Conservation (phyloP, 2,797 vertebrate species). For the Phrynocephalus guinanensis region DNA sequence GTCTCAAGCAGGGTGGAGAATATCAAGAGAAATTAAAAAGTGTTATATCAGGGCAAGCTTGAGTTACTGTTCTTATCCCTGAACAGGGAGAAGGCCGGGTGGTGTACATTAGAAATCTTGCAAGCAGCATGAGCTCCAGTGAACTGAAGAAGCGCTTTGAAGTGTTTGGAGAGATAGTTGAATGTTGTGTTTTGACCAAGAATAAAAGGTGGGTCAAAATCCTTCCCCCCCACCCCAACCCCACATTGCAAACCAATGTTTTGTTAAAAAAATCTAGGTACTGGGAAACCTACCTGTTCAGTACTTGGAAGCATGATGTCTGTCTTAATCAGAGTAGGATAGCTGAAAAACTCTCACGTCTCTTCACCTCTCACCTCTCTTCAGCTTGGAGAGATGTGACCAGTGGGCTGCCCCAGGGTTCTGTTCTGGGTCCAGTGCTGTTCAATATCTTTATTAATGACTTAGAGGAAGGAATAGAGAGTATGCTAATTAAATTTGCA, state of each 20-base stretch:
- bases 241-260: background rate
- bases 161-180: conserved; percentile 92
- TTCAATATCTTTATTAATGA: too few relatives aligned
- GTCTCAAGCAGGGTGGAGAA: rapidly evolving
- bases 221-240: background rate
- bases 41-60: background rate
- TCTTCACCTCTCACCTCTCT: too few relatives aligned
- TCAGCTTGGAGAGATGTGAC: too few relatives aligned
- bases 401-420: too few relatives aligned
- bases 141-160: conserved; percentile 95
- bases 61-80: conserved; percentile 44
- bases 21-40: background rate
- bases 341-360: too few relatives aligned
- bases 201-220: conserved; percentile 80
- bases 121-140: conserved; percentile 90
- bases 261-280: background rate
- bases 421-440: too few relatives aligned
- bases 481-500: too few relatives aligned
- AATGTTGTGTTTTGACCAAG: conserved; percentile 92
- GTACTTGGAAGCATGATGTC: background rate
- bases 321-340: background rate
- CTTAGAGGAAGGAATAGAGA: too few relatives aligned
- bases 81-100: conserved; percentile 93
- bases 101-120: conserved; percentile 94
- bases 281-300: background rate